Percentiles rank a stretch among this genome's conserved stretches.
Evolutionary conservation across 2,888 invertebrate genomes (phyloP).

Genomic region (Baronia brevicornis): DNA sequence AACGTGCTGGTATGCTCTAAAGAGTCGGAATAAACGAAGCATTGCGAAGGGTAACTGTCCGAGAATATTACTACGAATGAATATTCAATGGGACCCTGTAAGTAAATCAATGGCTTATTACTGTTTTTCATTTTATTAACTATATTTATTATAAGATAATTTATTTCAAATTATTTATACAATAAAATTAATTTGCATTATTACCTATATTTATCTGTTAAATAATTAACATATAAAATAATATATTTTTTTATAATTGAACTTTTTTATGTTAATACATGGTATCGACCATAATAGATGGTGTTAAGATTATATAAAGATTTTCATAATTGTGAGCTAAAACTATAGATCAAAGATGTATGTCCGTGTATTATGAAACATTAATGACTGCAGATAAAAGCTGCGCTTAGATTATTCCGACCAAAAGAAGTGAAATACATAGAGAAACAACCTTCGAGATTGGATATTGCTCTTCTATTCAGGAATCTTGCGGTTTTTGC

Average conservation of each 20-base stretch:
- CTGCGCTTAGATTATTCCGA: slow-evolving; percentile 46
- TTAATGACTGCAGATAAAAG: slow-evolving; percentile 44
- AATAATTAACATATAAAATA: not conserved
- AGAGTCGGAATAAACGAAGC: slow-evolving; percentile 42
- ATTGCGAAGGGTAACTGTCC: slow-evolving; percentile 58
- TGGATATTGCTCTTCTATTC: slow-evolving; percentile 48
- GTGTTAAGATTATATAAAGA: too few species aligned
- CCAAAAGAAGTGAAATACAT: slow-evolving; percentile 53
- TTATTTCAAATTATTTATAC: not conserved
- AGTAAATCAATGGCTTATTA: slow-evolving; percentile 33
- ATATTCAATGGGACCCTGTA: slow-evolving; percentile 56
- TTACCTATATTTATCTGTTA: slow-evolving; percentile 1
- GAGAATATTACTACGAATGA: slow-evolving; percentile 51
- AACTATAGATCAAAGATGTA: too few species aligned
- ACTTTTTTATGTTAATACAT: too few species aligned
- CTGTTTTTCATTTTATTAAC: not conserved
- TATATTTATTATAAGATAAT: not conserved
- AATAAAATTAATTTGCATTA: slow-evolving; percentile 1
- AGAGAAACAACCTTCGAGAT: slow-evolving; percentile 43
- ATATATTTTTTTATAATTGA: not conserved
- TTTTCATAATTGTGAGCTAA: too few species aligned
- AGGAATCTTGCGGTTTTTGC: slow-evolving; percentile 50
- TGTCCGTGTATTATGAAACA: too few species aligned
- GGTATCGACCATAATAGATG: too few species aligned
- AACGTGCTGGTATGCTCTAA: slow-evolving; percentile 54